Evolutionary conservation across 2,797 vertebrate genomes (phyloP), one percentile per base, ranked within the genome.

Genomic region (Lophotriccus pileatus): DNA sequence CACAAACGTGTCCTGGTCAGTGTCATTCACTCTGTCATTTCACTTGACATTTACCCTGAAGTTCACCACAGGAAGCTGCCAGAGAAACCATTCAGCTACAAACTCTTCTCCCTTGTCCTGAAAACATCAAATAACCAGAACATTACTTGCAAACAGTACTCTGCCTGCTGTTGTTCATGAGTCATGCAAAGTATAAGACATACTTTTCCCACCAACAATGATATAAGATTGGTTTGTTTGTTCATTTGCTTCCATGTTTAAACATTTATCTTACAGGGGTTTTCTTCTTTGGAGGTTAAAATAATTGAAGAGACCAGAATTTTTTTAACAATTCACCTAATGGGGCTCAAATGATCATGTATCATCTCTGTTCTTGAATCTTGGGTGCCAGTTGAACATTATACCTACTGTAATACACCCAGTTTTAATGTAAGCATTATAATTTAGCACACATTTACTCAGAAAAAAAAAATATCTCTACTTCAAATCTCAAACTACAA

Each of bases 251-350:
- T 89, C 68, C 58, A 77, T 30, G 34, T 74, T 78, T 80, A 84
- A 85, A 90, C 41, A 47, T 56, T 77, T 93, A 62, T 84, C 52
- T 86, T 69, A 62, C 12, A 70, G 83, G 53, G 56, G 30, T 50
- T 92, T 93, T 81, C 46, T 89, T 84, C 66, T 82, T 32, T 77
- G 56, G 67, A 89, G 66, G 49, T 87, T 66, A 89, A 87, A 95
- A 69, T 75, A 81, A 93, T 68, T 78, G 90, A 27, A 87, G 15
- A 74, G n/a, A 83, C 23, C 32, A 75, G 36, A 67, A 25, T 64
- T 75, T 87, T 77, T 91, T 82, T 1, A 93, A 72, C 39, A 53
- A 10, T 66, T 94, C 63, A 52, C 50, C 15, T 92, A 39, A 53
- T 2, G 0, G 12, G 23, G 62, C 55, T 70, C 76, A 83, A 95